Percentiles rank a stretch among this genome's conserved stretches.
These are phyloP conservation scores for Sebastiscus albofasciatus DNA, from an alignment of 2,797 vertebrate species.

Conservation along the genomic window DNA sequence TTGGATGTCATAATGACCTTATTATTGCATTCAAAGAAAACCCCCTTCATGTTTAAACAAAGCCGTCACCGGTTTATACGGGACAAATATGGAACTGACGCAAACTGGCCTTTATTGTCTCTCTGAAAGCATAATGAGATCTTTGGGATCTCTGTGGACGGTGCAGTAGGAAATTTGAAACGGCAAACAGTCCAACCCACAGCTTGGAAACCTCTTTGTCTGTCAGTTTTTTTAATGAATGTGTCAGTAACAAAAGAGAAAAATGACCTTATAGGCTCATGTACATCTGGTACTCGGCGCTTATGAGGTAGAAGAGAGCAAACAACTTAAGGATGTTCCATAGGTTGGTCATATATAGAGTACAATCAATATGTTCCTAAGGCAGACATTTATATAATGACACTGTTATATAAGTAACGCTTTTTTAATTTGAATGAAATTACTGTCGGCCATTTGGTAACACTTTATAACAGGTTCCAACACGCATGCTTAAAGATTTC, in stretches of 20 bases:
- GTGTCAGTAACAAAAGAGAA: slow-evolving; percentile 46
- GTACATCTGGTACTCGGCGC: background rate
- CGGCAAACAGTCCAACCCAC: slow-evolving; percentile 49
- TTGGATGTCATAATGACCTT: slow-evolving; percentile 48
- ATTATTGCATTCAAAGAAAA: slow-evolving; percentile 54
- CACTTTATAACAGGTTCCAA: background rate
- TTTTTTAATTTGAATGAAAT: background rate
- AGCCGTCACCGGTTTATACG: slow-evolving; percentile 4
- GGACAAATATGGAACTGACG: slow-evolving; percentile 70
- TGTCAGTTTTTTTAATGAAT: slow-evolving; percentile 37
- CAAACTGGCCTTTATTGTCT: slow-evolving; percentile 66
- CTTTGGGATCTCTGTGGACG: slow-evolving; percentile 36
- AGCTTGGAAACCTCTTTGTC: slow-evolving; percentile 40
- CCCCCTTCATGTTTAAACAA: slow-evolving; percentile 71
- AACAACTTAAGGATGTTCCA: slow-evolving; percentile 15
- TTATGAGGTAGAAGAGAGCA: slow-evolving; percentile 10
- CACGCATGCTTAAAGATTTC: background rate
- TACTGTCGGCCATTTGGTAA: background rate
- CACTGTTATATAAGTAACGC: background rate
- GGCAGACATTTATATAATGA: background rate
- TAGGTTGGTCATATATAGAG: background rate
- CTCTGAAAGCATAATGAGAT: slow-evolving; percentile 55
- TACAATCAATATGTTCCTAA: background rate
- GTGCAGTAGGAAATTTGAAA: slow-evolving; percentile 62
- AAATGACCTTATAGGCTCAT: background rate